Evolutionary conservation across 2,797 vertebrate species (phyloP), one percentile per base, ranked within the genome.

Genomic region (Eidolon dupreanum): DNA sequence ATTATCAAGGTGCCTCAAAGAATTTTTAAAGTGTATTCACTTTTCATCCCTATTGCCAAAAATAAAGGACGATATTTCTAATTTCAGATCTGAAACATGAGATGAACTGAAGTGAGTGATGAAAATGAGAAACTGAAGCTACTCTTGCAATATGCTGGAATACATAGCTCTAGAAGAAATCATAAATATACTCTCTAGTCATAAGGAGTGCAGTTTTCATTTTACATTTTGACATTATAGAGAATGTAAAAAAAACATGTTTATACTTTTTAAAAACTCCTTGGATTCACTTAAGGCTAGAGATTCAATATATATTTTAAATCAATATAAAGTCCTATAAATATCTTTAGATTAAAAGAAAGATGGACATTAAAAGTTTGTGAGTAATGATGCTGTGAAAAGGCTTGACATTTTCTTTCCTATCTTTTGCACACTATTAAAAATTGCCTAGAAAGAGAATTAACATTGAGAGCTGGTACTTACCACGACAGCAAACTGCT

Each of bases 401-500:
- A 78, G 51, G 1, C 22, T 81, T 78, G 16, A 6, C 13, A 55
- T 33, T 77, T 68, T 43, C 26, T 85, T 75, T 46, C 17, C 65
- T 19, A 26, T 8, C 4, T 59, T 90, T 53, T 49, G 1, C 31
- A 83, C 4, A 46, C 20, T 9, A 74, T 4, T 10, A 78, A 57
- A 70, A 51, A 31, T 13, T 12, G 8, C 51, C 43, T 61, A 16
- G 38, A 83, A 91, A 36, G 2, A 91, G 41, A 90, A 26, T 22
- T 4, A 13, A 38, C 15, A 8, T 17, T 26, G 65, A 87, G 16
- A 66, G 22, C 12, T 11, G 15, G 82, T 87, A 99, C 99, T 99
- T 96, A 99, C 99, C 99, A 99, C 99, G 96, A 99, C 98, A 89
- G 99, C 99, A 98, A 99, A 99, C 98, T 99, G 99, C 96, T 99